Percentiles rank a stretch among this genome's conserved stretches.
phyloP scores from a whole-genome alignment of 2,113 vertebrate species.

The Hylia prasina region DNA sequence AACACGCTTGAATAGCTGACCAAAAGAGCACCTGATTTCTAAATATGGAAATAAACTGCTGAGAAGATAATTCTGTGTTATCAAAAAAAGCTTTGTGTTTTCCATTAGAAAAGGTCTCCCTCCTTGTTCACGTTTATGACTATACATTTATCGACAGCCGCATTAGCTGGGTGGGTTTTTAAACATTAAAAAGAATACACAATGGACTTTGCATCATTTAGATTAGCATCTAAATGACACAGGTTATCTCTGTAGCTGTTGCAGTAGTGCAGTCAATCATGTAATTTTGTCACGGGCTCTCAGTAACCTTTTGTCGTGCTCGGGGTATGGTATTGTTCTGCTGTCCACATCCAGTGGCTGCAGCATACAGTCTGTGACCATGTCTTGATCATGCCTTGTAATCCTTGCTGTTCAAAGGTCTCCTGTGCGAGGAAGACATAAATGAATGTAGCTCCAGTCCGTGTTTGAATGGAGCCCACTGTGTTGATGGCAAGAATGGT shows the following conservation, averaged over 20 bases:
- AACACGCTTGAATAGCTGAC: not conserved
- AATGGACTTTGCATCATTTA: not conserved
- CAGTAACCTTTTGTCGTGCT: not conserved
- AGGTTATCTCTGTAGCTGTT: not conserved
- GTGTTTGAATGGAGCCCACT: constrained; percentile 86
- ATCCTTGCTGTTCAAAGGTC: constrained; percentile 72
- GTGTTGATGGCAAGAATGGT: constrained; percentile 82
- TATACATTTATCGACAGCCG: not conserved
- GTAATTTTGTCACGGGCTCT: not conserved
- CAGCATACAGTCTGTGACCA: not conserved
- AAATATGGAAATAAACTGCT: not conserved
- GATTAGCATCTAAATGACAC: not conserved
- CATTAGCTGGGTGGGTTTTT: not conserved
- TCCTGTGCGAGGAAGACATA: constrained; percentile 85
- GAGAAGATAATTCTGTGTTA: not conserved
- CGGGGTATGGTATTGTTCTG: not conserved
- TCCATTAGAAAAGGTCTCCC: not conserved
- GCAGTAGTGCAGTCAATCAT: not conserved
- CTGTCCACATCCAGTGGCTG: not conserved
- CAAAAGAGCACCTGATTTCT: not conserved
- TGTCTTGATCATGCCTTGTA: not conserved
- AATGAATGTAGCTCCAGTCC: constrained; percentile 90
- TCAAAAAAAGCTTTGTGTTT: not conserved
- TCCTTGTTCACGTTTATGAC: not conserved
- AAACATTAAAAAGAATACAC: not conserved